Evolutionary conservation across 2,888 invertebrate species (phyloP).

Genomic region (Agonum fuliginosum): DNA sequence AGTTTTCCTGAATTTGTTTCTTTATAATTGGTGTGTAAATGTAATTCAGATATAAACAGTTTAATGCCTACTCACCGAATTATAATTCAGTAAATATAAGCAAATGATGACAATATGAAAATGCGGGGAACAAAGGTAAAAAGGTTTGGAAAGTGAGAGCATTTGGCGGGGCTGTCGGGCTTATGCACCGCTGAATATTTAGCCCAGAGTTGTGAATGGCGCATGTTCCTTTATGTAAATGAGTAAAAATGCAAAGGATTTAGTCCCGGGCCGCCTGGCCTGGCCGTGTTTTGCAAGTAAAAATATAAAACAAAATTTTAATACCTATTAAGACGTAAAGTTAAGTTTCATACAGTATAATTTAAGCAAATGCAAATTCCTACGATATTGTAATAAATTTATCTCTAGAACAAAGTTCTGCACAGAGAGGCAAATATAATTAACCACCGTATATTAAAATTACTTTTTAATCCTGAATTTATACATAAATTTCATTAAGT

Average conservation of each 20-base stretch:
- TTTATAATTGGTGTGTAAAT: too few species aligned
- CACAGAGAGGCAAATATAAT: conserved; percentile 64
- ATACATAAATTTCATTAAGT: conserved; percentile 65
- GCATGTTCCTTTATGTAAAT: conserved; percentile 40
- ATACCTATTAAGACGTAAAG: conserved; percentile 51
- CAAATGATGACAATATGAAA: too few species aligned
- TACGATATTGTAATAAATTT: conserved; percentile 53
- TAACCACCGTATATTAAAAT: conserved; percentile 68
- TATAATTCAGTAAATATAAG: too few species aligned
- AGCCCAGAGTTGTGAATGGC: too few species aligned
- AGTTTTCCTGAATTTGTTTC: too few species aligned
- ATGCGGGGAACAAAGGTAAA: not conserved
- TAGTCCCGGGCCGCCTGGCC: conserved; percentile 2
- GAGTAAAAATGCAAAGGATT: conserved; percentile 30
- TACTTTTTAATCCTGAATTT: conserved; percentile 66
- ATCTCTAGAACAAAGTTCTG: conserved; percentile 49
- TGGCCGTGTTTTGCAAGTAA: conserved; percentile 27
- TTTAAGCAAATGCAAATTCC: conserved; percentile 53
- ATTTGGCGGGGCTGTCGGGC: not conserved
- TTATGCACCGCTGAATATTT: conserved; percentile 20
- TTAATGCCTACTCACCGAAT: too few species aligned
- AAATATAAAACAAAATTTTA: conserved; percentile 50
- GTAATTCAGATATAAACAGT: too few species aligned
- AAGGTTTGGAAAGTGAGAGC: not conserved
- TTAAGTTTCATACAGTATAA: conserved; percentile 53